Evolutionary conservation across 35 echinoderm and acorn worm species (phyloP), one percentile per base, ranked within the genome.

Genomic region (Eucidaris tribuloides): DNA sequence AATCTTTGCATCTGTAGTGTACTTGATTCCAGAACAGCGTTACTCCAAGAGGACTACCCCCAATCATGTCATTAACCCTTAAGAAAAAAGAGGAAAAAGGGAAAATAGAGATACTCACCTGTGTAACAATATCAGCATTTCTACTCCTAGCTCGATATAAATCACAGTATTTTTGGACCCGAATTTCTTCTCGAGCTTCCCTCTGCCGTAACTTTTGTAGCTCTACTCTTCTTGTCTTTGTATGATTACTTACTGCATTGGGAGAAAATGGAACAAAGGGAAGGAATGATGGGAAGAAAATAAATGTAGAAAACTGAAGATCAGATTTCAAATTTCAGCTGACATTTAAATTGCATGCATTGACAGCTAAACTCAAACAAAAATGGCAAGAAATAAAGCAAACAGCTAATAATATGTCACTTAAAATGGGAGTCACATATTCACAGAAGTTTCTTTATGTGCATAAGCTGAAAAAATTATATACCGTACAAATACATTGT

Each of bases 111-210:
- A 6, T 46, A 45, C 74, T 79, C 71, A 97, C 96, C 79, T 85
- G 89, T 59, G 96, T 81, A 3, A 99, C 89, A 28, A 99, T 87
- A 83, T 99, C 96, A 20, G 85, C 96, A 52, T 99, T 92, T 43
- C 86, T 81, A 50, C 90, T 82, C 17, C 96, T 82, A 19, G 87
- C 91, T 58, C 83, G 65, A 62, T 93, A 87, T 25, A 99, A 59
- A 62, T 99, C 87, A 33, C 89, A 83, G 49, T 99, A 99, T 82
- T 93, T 93, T 63, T 91, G 89, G n/a, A 80, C 76, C 45, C 87
- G 77, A 34, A 84, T 65, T 36, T 82, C 71, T 40, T 88, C 78
- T 31, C 68, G 56, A 3, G 79, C 46, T 54, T 93, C 84, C 68
- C 63, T 80, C 29, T 87, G 88, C 34, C 83, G 58, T 22, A 99